Conservation (phyloP, 2,888 invertebrate genomes). For the Trichogramma dendrolimi region DNA sequence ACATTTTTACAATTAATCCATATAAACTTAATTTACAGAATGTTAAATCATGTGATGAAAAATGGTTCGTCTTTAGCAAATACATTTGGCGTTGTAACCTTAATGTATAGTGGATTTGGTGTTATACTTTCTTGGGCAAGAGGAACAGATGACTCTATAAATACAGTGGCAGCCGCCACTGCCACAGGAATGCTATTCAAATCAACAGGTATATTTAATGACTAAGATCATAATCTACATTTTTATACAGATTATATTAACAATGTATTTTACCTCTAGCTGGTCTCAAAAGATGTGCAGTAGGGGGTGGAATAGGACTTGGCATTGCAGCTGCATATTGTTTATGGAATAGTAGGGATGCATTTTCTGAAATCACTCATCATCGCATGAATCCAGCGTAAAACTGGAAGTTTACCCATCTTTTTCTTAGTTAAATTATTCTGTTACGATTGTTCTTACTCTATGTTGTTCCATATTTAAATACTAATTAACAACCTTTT, state of each 20-base stretch:
- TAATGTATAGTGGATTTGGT: slow-evolving; percentile 92
- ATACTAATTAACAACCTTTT: slow-evolving; percentile 2
- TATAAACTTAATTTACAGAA: slow-evolving; percentile 51
- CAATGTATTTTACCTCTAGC: slow-evolving; percentile 54
- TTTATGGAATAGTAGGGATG: slow-evolving; percentile 63
- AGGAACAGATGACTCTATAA: slow-evolving; percentile 86
- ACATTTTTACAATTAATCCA: too few species aligned
- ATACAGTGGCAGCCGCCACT: slow-evolving; percentile 83
- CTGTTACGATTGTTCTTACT: slow-evolving; percentile 34
- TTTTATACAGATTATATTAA: slow-evolving; percentile 1
- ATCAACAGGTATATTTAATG: slow-evolving; percentile 64
- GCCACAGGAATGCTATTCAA: slow-evolving; percentile 87
- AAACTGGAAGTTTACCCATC: slow-evolving; percentile 49
- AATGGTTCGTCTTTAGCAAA: slow-evolving; percentile 91
- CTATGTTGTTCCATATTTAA: slow-evolving; percentile 2
- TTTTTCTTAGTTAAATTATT: slow-evolving; percentile 36
- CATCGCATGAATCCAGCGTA: slow-evolving; percentile 56
- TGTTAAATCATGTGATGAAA: slow-evolving; percentile 92
- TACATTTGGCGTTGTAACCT: slow-evolving; percentile 85
- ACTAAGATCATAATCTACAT: neutral
- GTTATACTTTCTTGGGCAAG: slow-evolving; percentile 79
- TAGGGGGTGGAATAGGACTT: slow-evolving; percentile 82
- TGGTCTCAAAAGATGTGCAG: slow-evolving; percentile 74
- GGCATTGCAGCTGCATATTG: slow-evolving; percentile 77
- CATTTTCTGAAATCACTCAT: slow-evolving; percentile 52